These are phyloP conservation scores for Agapetus fuscipes DNA, from an alignment of 2,888 invertebrate genomes.

Conservation along the genomic window DNA sequence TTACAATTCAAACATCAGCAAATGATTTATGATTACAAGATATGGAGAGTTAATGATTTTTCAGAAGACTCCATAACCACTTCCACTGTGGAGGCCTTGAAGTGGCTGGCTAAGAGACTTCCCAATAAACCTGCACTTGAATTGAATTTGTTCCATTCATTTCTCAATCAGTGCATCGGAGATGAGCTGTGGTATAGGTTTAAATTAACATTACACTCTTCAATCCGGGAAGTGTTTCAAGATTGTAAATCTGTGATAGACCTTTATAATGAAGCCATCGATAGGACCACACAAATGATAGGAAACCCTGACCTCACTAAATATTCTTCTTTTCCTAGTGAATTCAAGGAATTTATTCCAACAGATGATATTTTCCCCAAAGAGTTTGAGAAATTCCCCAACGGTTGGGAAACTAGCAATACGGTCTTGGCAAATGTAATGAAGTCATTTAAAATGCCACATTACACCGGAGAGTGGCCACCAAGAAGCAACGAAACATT, in stretches of 20 bases:
- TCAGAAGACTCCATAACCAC: slow-evolving; percentile 29
- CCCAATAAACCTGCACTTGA: slow-evolving; percentile 44
- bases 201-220: slow-evolving; percentile 30
- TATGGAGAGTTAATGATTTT: slow-evolving; percentile 31
- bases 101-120: slow-evolving; percentile 43
- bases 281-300: slow-evolving; percentile 48
- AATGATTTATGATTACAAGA: slow-evolving; percentile 33
- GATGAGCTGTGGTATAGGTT: slow-evolving; percentile 54
- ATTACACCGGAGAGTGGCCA: slow-evolving; percentile 36
- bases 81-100: slow-evolving; percentile 34
- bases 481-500: slow-evolving; percentile 34
- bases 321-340: slow-evolving; percentile 54
- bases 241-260: slow-evolving; percentile 49
- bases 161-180: slow-evolving; percentile 47
- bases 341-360: slow-evolving; percentile 48
- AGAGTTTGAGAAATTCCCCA: slow-evolving; percentile 57
- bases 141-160: slow-evolving; percentile 46
- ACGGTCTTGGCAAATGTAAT: slow-evolving; percentile 42
- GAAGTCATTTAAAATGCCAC: slow-evolving; percentile 45
- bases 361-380: slow-evolving; percentile 46
- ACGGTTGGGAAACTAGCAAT: slow-evolving; percentile 48
- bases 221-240: slow-evolving; percentile 38
- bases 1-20: slow-evolving; percentile 27
- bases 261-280: slow-evolving; percentile 59
- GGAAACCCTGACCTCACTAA: slow-evolving; percentile 49